Evolutionary conservation across 1,140 invertebrate species (phyloP).

Genomic region (Pinna nobilis): DNA sequence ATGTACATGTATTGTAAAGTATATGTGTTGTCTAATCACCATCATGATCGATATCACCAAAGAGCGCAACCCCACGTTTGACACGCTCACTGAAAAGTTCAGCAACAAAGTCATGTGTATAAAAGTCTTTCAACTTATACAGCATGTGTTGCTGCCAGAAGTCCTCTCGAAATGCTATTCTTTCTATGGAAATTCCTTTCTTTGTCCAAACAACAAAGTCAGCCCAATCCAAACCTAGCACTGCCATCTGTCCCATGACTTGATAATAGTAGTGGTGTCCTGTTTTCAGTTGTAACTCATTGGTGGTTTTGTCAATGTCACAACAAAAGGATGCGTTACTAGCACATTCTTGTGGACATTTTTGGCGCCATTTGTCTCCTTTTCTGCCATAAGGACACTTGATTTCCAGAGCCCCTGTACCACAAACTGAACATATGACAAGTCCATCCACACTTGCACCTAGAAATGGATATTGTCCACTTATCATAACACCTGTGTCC

Average conservation of each 20-base stretch:
- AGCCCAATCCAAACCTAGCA: conserved; percentile 2
- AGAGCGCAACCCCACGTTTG: too few relatives aligned
- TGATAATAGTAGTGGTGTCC: conserved; percentile 12
- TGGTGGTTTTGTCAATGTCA: background rate
- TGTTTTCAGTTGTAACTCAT: background rate
- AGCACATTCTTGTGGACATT: conserved; percentile 10
- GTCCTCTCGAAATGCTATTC: background rate
- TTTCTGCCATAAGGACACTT: conserved; percentile 29
- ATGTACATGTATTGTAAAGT: too few relatives aligned
- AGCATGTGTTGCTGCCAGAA: conserved; percentile 7
- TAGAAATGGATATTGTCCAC: background rate
- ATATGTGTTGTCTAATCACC: too few relatives aligned
- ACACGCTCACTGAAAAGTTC: background rate
- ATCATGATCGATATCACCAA: too few relatives aligned
- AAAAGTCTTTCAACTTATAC: background rate
- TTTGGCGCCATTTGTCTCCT: conserved; percentile 6
- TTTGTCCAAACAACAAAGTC: background rate
- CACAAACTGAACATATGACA: conserved; percentile 22
- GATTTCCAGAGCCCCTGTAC: conserved; percentile 19
- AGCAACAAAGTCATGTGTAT: background rate
- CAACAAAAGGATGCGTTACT: conserved; percentile 1
- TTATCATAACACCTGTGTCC: background rate
- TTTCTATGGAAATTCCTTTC: conserved; percentile 10
- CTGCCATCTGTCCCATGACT: conserved; percentile 16
- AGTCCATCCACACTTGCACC: conserved; percentile 1